Evolutionary conservation across 2,113 vertebrate genomes (phyloP).

Genomic region (Hemichromis elongatus): DNA sequence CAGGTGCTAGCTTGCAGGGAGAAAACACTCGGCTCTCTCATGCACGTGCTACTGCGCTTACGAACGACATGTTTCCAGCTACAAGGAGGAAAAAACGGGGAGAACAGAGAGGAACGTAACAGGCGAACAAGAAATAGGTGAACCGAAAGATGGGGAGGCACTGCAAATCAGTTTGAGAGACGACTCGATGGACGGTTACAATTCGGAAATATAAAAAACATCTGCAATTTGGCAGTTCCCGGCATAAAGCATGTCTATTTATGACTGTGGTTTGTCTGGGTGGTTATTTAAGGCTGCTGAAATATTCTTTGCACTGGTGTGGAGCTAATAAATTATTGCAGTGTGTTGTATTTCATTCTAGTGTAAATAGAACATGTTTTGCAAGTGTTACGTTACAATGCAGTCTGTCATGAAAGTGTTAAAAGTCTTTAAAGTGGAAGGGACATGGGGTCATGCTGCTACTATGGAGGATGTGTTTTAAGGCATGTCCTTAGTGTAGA

Average conservation of each 20-base stretch:
- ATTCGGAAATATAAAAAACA: conserved; percentile 15
- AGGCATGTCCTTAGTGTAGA: conserved; percentile 58
- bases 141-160: conserved; percentile 28
- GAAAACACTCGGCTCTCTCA: conserved; percentile 6
- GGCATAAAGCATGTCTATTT: neutral
- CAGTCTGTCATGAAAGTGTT: conserved; percentile 23
- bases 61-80: neutral
- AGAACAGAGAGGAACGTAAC: neutral
- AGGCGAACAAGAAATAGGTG: neutral
- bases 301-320: conserved; percentile 18
- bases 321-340: conserved; percentile 32
- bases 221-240: neutral
- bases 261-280: neutral
- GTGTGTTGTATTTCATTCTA: neutral
- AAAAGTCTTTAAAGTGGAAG: conserved; percentile 9
- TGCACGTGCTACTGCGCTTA: conserved; percentile 36
- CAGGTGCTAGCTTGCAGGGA: neutral
- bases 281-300: conserved; percentile 46
- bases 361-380: conserved; percentile 25
- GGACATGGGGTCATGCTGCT: neutral
- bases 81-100: neutral
- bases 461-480: conserved; percentile 41
- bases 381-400: conserved; percentile 30
- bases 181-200: conserved; percentile 30
- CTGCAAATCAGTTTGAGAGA: conserved; percentile 11